Evolutionary conservation across 2,888 invertebrate species (phyloP), one percentile per base, ranked within the genome.

Genomic region (Exephanes ischioxanthus): DNA sequence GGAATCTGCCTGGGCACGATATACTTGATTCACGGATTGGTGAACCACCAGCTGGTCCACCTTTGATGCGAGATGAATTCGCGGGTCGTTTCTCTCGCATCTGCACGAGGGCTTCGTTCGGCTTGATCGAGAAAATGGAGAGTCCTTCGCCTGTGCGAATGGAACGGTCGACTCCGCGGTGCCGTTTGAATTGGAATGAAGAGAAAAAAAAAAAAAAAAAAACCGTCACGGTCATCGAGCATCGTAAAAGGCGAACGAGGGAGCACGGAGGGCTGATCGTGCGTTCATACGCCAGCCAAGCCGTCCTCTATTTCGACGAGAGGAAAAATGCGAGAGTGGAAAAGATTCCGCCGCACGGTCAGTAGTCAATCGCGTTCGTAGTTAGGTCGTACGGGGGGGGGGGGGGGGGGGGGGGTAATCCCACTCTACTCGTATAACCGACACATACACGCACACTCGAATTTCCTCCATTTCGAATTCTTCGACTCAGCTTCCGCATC

Each of bases 381-480:
- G 22, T 58, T 22, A 22, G 58, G 22, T 22, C 22, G 58, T 26
- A 58, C 45, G 4, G 9, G 41, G 2, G 11, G 41, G 7, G 11
- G 41, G 41, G 2, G 41, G 2, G 41, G 41, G 5, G 41, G 41
- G 11, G 16, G 16, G 45, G 45, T 48, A 16, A 48, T 48, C 45
- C 16, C 45, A 58, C 58, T 26, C 58, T 26, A 11, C 22, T 11
- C 22, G 26, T 1, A 26, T 26, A 58, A 6, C 22, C 58, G 26
- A 22, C 58, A 26, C 58, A 58, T 26, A 16, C 26, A 1, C 26
- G 11, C 22, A 11, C 26, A 58, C 55, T 55, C 14, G 26, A 22
- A 58, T 58, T 26, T 22, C 26, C 22, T 58, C 58, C 58, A 58
- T 58, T 58, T 58, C 58, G 58, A 58, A 58, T 58, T 58, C 58